Conservation (phyloP, 2,888 invertebrate genomes). For the Aradus depressus region DNA sequence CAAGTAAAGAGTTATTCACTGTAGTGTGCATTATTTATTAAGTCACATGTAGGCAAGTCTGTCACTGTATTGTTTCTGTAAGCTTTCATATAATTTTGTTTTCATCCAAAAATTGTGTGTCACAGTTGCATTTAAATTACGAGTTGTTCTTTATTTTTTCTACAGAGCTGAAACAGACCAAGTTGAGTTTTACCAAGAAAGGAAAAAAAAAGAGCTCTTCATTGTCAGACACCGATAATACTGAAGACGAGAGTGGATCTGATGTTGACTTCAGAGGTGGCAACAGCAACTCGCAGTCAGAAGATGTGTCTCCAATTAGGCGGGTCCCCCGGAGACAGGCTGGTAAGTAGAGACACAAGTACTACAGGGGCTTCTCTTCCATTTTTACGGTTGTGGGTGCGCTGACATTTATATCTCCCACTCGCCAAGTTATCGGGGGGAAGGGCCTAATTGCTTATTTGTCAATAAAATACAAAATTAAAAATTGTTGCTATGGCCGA, state of each 20-base stretch:
- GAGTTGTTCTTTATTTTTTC: not conserved
- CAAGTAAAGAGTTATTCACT: too few relatives aligned
- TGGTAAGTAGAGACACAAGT: conserved; percentile 2
- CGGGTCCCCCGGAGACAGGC: conserved; percentile 16
- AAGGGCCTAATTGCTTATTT: not conserved
- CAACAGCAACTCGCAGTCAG: not conserved
- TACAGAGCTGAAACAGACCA: conserved; percentile 15
- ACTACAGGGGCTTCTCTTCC: conserved; percentile 7
- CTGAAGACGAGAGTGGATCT: conserved; percentile 33
- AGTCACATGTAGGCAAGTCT: too few relatives aligned
- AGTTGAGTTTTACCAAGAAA: conserved; percentile 12
- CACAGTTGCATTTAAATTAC: too few relatives aligned
- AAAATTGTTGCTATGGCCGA: not conserved
- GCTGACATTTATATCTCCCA: not conserved
- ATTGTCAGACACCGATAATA: conserved; percentile 33
- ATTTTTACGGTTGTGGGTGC: not conserved
- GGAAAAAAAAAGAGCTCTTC: conserved; percentile 8
- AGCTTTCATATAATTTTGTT: too few relatives aligned
- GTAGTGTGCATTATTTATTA: too few relatives aligned
- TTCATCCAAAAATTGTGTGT: too few relatives aligned
- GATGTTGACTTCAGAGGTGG: conserved; percentile 6
- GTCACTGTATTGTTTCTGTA: too few relatives aligned
- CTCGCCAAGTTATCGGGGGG: not conserved
- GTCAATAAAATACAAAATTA: not conserved
- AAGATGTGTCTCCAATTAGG: conserved; percentile 9